Base-by-base conservation (phyloP, 1,140 invertebrate species). In the Teleogryllus occipitalis region DNA sequence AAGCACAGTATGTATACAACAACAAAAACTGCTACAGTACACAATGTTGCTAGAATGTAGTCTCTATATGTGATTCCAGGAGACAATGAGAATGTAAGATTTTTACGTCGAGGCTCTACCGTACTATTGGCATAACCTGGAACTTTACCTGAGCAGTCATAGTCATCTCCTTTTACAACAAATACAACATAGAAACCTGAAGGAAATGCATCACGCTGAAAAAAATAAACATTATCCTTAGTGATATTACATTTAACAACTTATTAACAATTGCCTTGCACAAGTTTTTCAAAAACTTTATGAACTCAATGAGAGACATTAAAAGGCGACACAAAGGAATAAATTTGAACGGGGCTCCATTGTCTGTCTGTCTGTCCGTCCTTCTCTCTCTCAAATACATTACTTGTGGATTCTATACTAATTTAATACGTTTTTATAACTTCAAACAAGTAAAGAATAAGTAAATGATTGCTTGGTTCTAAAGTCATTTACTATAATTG, bases 171-270 rank as follows among this genome's bases (percentile, higher is more conserved):
- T 86, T 95, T 93, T 78, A 95, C 91, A 21, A 95, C 92, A 82
- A 96, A 90, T 3, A 96, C 93, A 74, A 96, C 89, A 85, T 93
- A 96, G 85, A 96, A 94, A 12, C 94, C 93, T 75, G 88, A 81
- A 1, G 92, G 92, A 84, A 92, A 94, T 79, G 89, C 88, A 77
- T 88, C 87, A 89, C 90, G 90, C 92, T 94, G 83, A 6, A 87
- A 88, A 81, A 81, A 78, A 78, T 54, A 77, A 81, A 74, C 54
- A 79, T 79, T 48, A 75, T 49, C 12, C 21, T 74, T n/a, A 74
- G 21, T 74, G 21, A 74, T 21, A 3, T 74, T 74, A 21, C 72
- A n/a, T 74, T n/a, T 5, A 74, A 74, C 2, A n/a, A 74, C 21
- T 21, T 74, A 74, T n/a, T 1, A 74, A 74, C 18, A 74, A 74